Conservation (phyloP, 2,888 invertebrate genomes). For the Syrista parreyssii region DNA sequence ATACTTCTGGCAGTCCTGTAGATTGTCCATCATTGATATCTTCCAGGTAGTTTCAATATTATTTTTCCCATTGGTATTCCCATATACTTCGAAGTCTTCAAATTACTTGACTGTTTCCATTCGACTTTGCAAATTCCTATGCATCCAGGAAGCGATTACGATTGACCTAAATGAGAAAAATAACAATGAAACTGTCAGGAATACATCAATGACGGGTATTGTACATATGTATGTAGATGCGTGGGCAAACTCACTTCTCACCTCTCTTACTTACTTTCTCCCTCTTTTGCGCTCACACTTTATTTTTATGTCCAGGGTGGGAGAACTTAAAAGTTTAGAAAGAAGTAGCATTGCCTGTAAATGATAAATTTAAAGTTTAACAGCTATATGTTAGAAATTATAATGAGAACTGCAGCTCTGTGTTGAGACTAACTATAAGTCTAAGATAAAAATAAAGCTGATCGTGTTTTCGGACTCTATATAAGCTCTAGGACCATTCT, state of each 20-base stretch:
- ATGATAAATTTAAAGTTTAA: background rate
- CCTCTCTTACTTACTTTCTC: no score
- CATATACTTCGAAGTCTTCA: no score
- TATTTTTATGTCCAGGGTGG: background rate
- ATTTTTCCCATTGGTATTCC: no score
- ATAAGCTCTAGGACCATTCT: background rate
- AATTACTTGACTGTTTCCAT: no score
- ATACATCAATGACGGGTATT: no score
- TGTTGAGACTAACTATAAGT: background rate
- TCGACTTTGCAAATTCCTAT: no score
- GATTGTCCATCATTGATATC: no score
- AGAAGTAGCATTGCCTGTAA: background rate
- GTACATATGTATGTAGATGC: background rate
- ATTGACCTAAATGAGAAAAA: no score
- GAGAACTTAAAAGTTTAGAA: background rate
- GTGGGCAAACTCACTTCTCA: background rate
- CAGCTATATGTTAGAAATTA: background rate
- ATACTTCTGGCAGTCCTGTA: background rate
- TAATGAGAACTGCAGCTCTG: background rate
- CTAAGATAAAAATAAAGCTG: background rate
- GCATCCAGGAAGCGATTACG: no score
- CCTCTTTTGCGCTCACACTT: no score
- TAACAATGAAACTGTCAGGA: no score
- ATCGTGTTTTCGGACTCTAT: background rate
- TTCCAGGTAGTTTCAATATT: no score